A percentile compares a stretch with the other conserved stretches of the same genome.
These are phyloP conservation scores for Agrypnus murinus DNA, from an alignment of 2,888 invertebrate species.

Conservation along the genomic window DNA sequence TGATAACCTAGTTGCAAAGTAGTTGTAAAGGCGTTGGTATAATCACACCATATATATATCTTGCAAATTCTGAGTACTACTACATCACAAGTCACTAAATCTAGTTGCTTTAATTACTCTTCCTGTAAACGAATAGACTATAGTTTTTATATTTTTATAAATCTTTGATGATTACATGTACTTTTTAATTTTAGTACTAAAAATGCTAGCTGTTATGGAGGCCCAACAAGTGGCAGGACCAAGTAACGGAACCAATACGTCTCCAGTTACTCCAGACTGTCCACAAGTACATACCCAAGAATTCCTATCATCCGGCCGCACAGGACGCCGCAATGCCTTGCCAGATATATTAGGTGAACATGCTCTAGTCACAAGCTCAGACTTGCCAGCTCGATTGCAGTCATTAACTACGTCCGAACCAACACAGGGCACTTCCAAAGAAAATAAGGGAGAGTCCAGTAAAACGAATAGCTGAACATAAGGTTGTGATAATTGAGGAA, in stretches of 20 bases:
- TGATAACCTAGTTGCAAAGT: too few relatives aligned
- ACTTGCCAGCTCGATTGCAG: constrained; percentile 84
- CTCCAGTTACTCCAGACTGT: constrained; percentile 51
- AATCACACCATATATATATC: too few relatives aligned
- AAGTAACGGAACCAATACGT: constrained; percentile 55
- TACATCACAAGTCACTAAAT: too few relatives aligned
- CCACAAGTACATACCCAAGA: constrained; percentile 72
- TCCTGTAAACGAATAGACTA: too few relatives aligned
- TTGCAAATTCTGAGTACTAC: too few relatives aligned
- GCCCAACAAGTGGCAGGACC: constrained; percentile 64
- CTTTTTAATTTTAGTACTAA: constrained; percentile 64
- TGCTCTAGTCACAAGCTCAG: constrained; percentile 82
- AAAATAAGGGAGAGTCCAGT: constrained; percentile 48
- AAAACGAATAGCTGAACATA: constrained; percentile 61
- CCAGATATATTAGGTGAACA: constrained; percentile 87
- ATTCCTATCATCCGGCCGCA: constrained; percentile 89
- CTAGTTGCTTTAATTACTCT: too few relatives aligned
- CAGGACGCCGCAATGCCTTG: constrained; percentile 91
- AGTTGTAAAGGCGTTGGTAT: too few relatives aligned
- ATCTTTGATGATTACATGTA: too few relatives aligned
- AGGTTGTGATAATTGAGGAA: constrained; percentile 19
- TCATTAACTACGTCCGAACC: constrained; percentile 79
- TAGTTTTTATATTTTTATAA: too few relatives aligned
- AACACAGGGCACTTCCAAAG: constrained; percentile 53
- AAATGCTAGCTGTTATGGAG: constrained; percentile 71